Evolutionary conservation across 2,113 vertebrate genomes (phyloP).

Genomic region (Rhodinocichla rosea): DNA sequence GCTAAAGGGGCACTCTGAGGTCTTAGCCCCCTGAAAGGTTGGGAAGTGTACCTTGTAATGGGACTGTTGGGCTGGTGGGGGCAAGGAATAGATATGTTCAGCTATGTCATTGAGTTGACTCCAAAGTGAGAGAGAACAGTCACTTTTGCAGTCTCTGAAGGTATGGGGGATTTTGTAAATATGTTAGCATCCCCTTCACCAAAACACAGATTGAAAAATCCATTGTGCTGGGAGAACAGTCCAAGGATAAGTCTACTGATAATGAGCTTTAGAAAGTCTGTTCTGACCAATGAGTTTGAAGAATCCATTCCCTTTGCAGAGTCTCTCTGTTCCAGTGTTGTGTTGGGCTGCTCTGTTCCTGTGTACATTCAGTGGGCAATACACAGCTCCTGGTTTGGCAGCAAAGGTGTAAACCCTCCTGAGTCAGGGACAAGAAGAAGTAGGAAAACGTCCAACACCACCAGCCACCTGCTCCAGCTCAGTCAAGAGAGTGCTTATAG

Average conservation of each 20-base stretch:
- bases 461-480: background rate
- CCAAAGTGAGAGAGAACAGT: background rate
- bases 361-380: background rate
- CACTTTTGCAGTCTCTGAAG: background rate
- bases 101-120: background rate
- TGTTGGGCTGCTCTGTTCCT: background rate
- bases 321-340: background rate
- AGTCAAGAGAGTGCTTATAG: background rate
- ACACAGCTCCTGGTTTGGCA: background rate
- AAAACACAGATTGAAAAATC: background rate
- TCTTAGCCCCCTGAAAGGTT: background rate
- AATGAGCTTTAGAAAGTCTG: background rate
- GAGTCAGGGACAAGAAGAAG: background rate
- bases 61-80: background rate
- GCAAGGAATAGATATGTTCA: background rate
- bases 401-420: background rate
- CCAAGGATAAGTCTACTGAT: background rate
- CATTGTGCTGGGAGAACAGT: background rate
- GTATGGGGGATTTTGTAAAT: background rate
- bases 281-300: background rate
- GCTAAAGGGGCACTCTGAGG: background rate
- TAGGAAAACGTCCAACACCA: background rate
- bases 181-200: background rate
- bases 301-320: background rate
- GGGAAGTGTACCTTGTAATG: fast-evolving